Base-by-base conservation (phyloP, 2,888 invertebrate species). In the Teleogryllus oceanicus region DNA sequence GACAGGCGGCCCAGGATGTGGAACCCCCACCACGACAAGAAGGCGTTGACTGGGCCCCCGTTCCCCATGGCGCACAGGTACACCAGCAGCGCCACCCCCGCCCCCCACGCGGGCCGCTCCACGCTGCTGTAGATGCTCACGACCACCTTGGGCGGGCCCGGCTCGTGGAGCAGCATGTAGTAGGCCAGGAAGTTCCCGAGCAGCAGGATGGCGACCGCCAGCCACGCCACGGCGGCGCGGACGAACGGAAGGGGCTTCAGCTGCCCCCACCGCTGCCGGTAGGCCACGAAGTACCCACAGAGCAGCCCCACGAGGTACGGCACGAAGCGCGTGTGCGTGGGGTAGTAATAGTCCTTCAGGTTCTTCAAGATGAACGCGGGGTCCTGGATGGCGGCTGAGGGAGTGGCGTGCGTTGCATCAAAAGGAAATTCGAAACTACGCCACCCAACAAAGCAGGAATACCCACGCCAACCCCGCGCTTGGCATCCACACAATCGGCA, bases 21-120 rank as follows among this genome's bases (percentile, higher is more conserved):
- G 24, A 79, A 76, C 76, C 75, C 75, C 76, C 76, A 37, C 79
- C 79, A 79, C 37, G 76, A 76, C 79, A 79, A 50, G 50, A 79
- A 10, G 5, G 16, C 1, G 77, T 77, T 77, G 49, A 50, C 77
- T 0, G 49, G 49, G n/a, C 77, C 77, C 49, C 37, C 77, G 13
- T 18, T 18, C 8, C 62, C 62, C 13, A 18, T 62, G 16, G 62
- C 62, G n/a, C 62, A 62, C 62, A 62, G 62, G n/a, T 62, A 62
- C n/a, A 62, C 62, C 62, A 62, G 16, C n/a, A 13, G 16, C 62
- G 62, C 62, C n/a, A 62, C 62, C 16, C 62, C 62, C 4, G n/a
- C 16, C 4, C 62, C 62, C 62, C 62, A 62, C 13, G 62, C 62
- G 4, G 62, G 62, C 13, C 62, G 62, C 13, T 62, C 16, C 13